phyloP scores from a whole-genome alignment of 2,797 vertebrate species.

The Sternarchorhynchus goeldii region DNA sequence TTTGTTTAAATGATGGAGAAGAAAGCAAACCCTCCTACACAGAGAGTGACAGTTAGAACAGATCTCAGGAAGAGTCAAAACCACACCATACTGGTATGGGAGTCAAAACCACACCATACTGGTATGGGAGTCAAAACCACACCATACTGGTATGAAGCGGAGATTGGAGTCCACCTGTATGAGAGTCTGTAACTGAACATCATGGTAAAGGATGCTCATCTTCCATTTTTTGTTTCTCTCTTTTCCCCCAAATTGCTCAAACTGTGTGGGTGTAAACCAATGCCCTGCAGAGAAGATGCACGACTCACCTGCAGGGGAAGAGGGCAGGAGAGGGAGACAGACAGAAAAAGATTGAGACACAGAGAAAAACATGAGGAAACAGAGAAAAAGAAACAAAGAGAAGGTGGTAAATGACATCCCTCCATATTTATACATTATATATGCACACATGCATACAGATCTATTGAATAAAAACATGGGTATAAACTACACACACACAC shows the following conservation, averaged over 20 bases:
- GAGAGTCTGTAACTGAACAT: slow-evolving; percentile 46
- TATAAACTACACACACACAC: no score
- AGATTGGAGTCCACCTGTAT: slow-evolving; percentile 51
- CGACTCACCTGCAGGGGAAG: slow-evolving; percentile 41
- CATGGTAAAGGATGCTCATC: not conserved
- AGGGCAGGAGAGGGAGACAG: no score
- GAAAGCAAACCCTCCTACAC: slow-evolving; percentile 12
- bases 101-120: no score
- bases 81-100: no score
- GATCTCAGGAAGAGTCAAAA: not conserved
- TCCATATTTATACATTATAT: no score
- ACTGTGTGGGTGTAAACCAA: slow-evolving; percentile 33
- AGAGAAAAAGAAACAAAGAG: no score
- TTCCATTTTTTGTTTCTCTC: slow-evolving; percentile 61
- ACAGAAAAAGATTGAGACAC: no score
- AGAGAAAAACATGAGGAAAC: not conserved
- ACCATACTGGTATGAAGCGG: no score
- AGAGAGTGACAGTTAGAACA: not conserved
- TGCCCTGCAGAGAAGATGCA: slow-evolving; percentile 38
- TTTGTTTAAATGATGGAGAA: slow-evolving; percentile 11
- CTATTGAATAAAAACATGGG: no score
- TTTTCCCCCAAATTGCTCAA: slow-evolving; percentile 58
- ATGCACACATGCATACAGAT: no score
- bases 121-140: no score
- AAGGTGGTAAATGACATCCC: no score